These are phyloP conservation scores for Drosophila tristis DNA, from an alignment of 1,140 invertebrate species.

Conservation along the genomic window DNA sequence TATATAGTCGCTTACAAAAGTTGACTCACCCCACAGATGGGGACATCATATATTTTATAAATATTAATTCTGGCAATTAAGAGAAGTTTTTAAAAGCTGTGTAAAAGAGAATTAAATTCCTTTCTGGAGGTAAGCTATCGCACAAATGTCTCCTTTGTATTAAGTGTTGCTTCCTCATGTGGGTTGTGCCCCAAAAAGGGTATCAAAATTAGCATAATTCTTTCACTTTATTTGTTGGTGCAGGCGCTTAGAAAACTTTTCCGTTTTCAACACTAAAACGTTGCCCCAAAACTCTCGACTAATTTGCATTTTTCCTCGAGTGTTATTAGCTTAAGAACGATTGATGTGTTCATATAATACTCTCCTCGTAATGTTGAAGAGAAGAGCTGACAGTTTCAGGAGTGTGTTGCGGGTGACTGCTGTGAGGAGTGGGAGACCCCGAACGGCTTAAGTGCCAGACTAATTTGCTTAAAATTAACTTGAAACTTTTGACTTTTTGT, in stretches of 20 bases:
- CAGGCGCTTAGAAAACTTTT: conserved; percentile 26
- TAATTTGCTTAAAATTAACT: conserved; percentile 20
- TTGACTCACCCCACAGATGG: too few species aligned
- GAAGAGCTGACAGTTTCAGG: too few species aligned
- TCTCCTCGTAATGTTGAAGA: too few species aligned
- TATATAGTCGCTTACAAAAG: too few species aligned
- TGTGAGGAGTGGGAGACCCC: too few species aligned
- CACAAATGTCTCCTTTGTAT: conserved; percentile 20
- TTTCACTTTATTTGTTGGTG: conserved; percentile 8
- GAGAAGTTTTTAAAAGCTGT: too few species aligned
- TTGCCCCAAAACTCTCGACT: conserved; percentile 16
- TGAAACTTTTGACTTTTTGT: not conserved
- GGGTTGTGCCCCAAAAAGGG: conserved; percentile 13
- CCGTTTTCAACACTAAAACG: conserved; percentile 15
- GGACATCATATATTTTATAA: too few species aligned
- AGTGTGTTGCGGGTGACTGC: too few species aligned
- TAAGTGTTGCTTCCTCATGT: conserved; percentile 16
- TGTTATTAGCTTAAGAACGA: conserved; percentile 25
- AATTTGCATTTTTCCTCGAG: conserved; percentile 52
- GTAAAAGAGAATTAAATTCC: not conserved
- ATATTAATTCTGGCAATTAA: too few species aligned
- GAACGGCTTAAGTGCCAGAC: not conserved
- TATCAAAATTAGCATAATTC: conserved; percentile 38
- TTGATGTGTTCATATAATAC: conserved; percentile 25
- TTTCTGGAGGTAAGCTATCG: conserved; percentile 24